These are phyloP conservation scores for Gerosis bhagava DNA, from an alignment of 2,888 invertebrate genomes.

Conservation along the genomic window DNA sequence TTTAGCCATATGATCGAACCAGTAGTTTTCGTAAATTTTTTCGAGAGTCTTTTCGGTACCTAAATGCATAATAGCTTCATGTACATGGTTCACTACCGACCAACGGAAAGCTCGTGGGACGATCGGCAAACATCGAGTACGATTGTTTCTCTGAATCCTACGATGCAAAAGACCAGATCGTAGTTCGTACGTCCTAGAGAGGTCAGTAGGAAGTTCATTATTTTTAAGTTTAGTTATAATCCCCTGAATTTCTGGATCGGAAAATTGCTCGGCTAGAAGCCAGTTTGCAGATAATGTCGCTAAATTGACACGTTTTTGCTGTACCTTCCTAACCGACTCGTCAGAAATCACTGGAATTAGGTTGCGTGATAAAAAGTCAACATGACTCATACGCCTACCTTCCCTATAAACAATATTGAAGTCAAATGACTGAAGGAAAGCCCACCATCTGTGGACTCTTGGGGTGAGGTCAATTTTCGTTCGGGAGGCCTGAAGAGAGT, in stretches of 20 bases:
- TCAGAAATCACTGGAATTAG: slow-evolving; percentile 16
- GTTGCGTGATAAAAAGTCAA: slow-evolving; percentile 36
- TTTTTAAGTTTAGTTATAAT: slow-evolving; percentile 10
- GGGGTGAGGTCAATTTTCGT: slow-evolving; percentile 8
- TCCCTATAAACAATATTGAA: slow-evolving; percentile 27
- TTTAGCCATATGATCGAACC: slow-evolving; percentile 38
- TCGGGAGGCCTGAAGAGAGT: slow-evolving; percentile 4
- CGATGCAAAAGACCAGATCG: not conserved
- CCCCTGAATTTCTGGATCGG: slow-evolving; percentile 25
- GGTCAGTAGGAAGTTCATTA: slow-evolving; percentile 9
- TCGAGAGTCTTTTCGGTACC: slow-evolving; percentile 35
- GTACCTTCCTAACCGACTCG: not conserved
- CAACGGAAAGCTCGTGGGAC: slow-evolving; percentile 33
- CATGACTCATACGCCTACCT: slow-evolving; percentile 24
- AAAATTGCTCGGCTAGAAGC: slow-evolving; percentile 36
- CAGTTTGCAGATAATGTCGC: slow-evolving; percentile 20
- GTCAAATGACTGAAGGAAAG: slow-evolving; percentile 31
- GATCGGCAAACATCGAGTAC: slow-evolving; percentile 26
- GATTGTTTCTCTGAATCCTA: not conserved
- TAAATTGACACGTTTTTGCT: not conserved
- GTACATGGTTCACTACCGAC: slow-evolving; percentile 36
- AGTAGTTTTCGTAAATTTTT: slow-evolving; percentile 37
- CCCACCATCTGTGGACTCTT: slow-evolving; percentile 29
- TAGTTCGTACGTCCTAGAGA: slow-evolving; percentile 27
- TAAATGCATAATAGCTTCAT: slow-evolving; percentile 34